Percentiles rank a stretch among this genome's conserved stretches.
phyloP scores from a whole-genome alignment of 2,113 vertebrate species.

The Acanthisitta chloris region DNA sequence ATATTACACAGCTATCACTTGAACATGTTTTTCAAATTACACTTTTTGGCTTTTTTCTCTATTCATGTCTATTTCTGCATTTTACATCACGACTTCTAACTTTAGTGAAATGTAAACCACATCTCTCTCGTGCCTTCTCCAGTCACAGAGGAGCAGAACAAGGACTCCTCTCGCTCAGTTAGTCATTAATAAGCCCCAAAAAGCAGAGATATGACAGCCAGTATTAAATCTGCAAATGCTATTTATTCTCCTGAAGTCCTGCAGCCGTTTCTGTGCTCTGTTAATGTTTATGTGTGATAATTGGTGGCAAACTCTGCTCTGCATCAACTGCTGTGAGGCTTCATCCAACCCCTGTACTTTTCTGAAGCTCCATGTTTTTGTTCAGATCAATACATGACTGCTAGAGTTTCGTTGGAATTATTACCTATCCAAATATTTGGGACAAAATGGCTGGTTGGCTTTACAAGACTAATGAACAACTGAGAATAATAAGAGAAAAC shows the following conservation, averaged over 20 bases:
- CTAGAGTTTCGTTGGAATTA: neutral
- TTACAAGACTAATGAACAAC: neutral
- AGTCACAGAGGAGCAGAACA: neutral
- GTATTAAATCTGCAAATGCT: conserved; percentile 7
- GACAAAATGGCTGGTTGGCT: neutral
- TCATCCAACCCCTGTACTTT: neutral
- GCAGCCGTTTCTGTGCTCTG: neutral
- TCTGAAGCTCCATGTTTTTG: neutral
- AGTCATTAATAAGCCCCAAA: neutral
- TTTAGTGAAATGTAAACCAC: conserved; percentile 12
- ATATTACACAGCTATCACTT: neutral
- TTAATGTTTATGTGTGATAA: neutral
- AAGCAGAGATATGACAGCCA: neutral
- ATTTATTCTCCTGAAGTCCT: neutral
- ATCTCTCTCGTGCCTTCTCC: neutral
- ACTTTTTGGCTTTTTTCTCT: neutral
- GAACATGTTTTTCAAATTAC: neutral
- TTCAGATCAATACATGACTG: fast-evolving
- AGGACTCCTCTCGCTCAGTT: neutral
- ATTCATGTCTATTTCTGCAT: neutral
- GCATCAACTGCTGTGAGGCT: neutral
- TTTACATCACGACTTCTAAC: conserved; percentile 44
- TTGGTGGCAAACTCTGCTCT: conserved; percentile 10
- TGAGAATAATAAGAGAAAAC: neutral
- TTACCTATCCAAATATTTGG: neutral